These are phyloP conservation scores for Ahaetulla prasina DNA, from an alignment of 2,113 vertebrate genomes.

Conservation along the genomic window DNA sequence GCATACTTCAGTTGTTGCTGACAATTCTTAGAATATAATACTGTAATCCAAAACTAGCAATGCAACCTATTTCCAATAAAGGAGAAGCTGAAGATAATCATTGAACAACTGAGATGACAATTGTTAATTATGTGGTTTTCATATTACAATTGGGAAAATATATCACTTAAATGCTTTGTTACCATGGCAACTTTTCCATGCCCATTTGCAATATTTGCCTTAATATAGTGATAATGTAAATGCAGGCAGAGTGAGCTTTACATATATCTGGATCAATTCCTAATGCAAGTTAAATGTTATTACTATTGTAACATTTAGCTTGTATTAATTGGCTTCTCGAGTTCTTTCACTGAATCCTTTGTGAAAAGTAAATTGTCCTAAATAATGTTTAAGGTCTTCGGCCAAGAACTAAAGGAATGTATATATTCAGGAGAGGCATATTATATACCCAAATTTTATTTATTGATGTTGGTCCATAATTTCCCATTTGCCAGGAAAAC, in stretches of 20 bases:
- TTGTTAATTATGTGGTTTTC: not conserved
- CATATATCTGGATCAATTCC: not conserved
- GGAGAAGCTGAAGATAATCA: not conserved
- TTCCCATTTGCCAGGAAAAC: not conserved
- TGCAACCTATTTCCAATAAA: not conserved
- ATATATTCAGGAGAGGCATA: too few relatives aligned
- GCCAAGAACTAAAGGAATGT: not conserved
- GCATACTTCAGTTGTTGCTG: constrained; percentile 33
- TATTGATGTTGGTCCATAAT: not conserved
- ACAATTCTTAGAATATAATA: rapidly evolving
- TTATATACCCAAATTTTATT: not conserved
- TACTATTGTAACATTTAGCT: not conserved
- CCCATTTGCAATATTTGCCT: not conserved
- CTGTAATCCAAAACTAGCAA: not conserved
- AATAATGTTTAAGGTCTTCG: not conserved
- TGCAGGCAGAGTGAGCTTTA: not conserved
- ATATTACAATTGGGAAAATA: not conserved
- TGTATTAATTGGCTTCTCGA: not conserved
- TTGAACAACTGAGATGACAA: not conserved
- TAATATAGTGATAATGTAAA: not conserved
- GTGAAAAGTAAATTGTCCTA: not conserved
- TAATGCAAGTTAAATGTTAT: not conserved
- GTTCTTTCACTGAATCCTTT: not conserved
- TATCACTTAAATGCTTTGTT: not conserved
- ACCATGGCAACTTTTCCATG: not conserved